Conservation (phyloP, 2,888 invertebrate species). For the Cylindroiulus punctatus region DNA sequence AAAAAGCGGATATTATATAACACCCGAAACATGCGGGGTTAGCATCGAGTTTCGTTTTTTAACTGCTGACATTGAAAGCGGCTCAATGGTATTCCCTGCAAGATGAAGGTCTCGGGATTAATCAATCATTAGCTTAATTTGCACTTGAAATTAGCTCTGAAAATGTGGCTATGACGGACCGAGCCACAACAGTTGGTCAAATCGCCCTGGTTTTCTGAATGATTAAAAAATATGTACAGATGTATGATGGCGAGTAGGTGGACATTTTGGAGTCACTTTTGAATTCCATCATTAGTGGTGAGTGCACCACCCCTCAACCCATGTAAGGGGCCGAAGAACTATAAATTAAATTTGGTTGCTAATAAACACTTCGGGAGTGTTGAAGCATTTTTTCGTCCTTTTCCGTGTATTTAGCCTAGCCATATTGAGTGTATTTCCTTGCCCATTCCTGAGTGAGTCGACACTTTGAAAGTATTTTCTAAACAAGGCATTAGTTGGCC, state of each 20-base stretch:
- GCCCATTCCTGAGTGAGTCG: slow-evolving; percentile 19
- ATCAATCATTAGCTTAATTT: not conserved
- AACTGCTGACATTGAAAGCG: not conserved
- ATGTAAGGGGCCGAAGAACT: not conserved
- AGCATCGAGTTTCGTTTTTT: not conserved
- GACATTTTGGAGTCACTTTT: slow-evolving; percentile 34
- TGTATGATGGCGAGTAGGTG: not conserved
- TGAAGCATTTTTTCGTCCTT: not conserved
- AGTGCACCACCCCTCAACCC: not conserved
- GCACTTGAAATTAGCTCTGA: not conserved
- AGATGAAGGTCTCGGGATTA: slow-evolving; percentile 17
- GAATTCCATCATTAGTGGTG: not conserved
- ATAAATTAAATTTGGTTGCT: slow-evolving; percentile 19
- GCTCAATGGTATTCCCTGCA: not conserved
- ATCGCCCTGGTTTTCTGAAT: not conserved
- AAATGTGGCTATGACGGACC: not conserved
- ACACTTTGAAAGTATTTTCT: not conserved
- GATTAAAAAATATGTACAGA: not conserved
- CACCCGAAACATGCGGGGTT: not conserved
- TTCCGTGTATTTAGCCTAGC: not conserved
- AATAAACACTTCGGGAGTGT: not conserved
- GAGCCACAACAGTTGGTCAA: not conserved
- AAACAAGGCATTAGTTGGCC: not conserved
- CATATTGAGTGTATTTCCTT: not conserved
- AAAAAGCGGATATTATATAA: slow-evolving; percentile 28